These are phyloP conservation scores for Oncorhynchus nerka DNA, from an alignment of 2,113 vertebrate genomes.

Conservation along the genomic window DNA sequence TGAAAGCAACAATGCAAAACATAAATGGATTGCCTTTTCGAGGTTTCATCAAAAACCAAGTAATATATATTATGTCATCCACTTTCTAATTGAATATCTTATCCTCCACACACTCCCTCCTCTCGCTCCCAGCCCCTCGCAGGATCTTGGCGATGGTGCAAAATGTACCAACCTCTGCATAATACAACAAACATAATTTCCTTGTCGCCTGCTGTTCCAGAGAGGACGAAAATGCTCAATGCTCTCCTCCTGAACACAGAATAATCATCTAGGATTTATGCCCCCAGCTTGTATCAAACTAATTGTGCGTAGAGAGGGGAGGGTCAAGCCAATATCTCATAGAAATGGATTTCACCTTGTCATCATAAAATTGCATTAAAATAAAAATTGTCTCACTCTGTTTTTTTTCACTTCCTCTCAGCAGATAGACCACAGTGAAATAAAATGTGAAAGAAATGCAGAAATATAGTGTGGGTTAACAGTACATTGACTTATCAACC, in stretches of 20 bases:
- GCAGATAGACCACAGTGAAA: conserved; percentile 12
- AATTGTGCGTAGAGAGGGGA: conserved; percentile 63
- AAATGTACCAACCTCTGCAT: conserved; percentile 60
- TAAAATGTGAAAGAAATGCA: conserved; percentile 18
- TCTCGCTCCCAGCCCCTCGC: conserved; percentile 3
- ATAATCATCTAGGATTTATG: conserved; percentile 74
- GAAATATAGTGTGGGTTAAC: conserved; percentile 23
- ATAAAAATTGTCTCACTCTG: conserved; percentile 36
- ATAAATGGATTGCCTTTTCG: conserved; percentile 10
- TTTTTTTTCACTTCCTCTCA: conserved; percentile 32
- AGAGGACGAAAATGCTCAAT: conserved; percentile 62
- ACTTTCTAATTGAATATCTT: conserved; percentile 36
- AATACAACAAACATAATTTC: conserved; percentile 70
- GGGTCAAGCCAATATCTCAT: conserved; percentile 57
- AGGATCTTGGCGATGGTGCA: conserved; percentile 53
- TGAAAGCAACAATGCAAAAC: background rate
- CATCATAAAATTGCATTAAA: conserved; percentile 49
- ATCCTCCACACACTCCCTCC: conserved; percentile 2
- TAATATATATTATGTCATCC: conserved; percentile 11
- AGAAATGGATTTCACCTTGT: conserved; percentile 63
- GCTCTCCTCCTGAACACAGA: conserved; percentile 61
- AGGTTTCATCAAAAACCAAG: conserved; percentile 14
- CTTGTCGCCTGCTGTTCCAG: conserved; percentile 58
- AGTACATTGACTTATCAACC: conserved; percentile 20
- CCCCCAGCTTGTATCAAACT: conserved; percentile 67